Base-by-base conservation (phyloP, 2,888 invertebrate genomes). In the Leptinotarsa tumamoca region DNA sequence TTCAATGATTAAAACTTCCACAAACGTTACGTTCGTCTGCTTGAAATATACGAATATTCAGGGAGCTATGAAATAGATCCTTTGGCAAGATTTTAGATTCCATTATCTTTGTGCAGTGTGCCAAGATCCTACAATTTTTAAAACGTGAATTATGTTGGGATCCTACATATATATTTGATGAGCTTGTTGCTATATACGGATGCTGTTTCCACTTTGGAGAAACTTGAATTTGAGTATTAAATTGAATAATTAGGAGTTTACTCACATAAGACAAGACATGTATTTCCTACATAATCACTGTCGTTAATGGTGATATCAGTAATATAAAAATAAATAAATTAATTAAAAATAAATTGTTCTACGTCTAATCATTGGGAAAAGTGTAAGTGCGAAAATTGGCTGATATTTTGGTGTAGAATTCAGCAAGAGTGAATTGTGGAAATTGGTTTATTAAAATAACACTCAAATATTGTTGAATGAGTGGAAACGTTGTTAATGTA, bases 21-120 rank as follows among this genome's bases (percentile, higher is more conserved):
- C 74, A 56, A 71, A 66, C 71, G 68, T 75, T 79, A 75, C 73
- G 73, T 75, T 77, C 73, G 72, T 73, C 75, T 73, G 63, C 63
- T 18, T n/a, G 43, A 63, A 63, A 63, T 63, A 63, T 63, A 63
- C 63, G 63, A 63, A 63, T 43, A 63, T 43, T 71, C 73, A 70
- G 71, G 67, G 71, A 76, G 68, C 76, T 74, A 77, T 76, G 79
- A 80, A 78, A 79, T 78, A 74, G 77, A 80, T 80, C 79, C 79
- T 79, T 78, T 80, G 80, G 81, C 81, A 81, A 78, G 80, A 75
- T 78, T 80, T 79, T 78, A 78, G 78, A 79, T 79, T 81, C 78
- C 79, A 80, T 81, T 81, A 81, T 81, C 74, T 76, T 75, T 75
- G 79, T 72, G 78, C 72, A 78, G 74, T 74, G 79, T 79, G 81